These are phyloP conservation scores for Drosophila lacicola DNA, from an alignment of 2,888 invertebrate genomes.

Conservation along the genomic window DNA sequence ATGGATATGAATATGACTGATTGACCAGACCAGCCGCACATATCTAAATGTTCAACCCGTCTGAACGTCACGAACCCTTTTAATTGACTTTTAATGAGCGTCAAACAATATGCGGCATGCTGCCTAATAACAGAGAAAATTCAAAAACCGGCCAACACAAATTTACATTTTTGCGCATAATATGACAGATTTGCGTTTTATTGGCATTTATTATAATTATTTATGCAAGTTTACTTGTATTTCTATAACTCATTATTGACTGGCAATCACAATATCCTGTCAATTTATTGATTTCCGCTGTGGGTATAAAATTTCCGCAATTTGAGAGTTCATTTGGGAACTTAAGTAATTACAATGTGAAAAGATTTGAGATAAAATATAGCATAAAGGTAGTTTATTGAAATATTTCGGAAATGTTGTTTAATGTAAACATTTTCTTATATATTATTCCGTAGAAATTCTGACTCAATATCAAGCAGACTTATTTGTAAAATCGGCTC, in stretches of 20 bases:
- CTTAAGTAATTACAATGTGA: background rate
- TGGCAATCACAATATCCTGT: slow-evolving; percentile 35
- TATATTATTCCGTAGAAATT: background rate
- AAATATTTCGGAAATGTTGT: background rate
- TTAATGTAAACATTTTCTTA: no score
- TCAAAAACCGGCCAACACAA: slow-evolving; percentile 18
- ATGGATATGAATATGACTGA: slow-evolving; percentile 46
- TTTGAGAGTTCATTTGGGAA: background rate
- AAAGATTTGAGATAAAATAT: background rate
- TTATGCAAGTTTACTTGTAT: slow-evolving; percentile 32
- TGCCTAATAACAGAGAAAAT: slow-evolving; percentile 27
- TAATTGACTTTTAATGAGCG: slow-evolving; percentile 72
- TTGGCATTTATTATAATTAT: slow-evolving; percentile 27
- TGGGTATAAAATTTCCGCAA: background rate
- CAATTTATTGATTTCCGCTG: slow-evolving; percentile 27
- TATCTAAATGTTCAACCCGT: slow-evolving; percentile 14
- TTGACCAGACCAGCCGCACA: slow-evolving; percentile 28
- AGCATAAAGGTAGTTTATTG: background rate
- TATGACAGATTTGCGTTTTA: slow-evolving; percentile 36
- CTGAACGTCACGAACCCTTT: slow-evolving; percentile 41
- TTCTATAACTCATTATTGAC: slow-evolving; percentile 18
- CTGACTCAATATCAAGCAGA: background rate
- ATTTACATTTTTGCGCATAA: slow-evolving; percentile 59
- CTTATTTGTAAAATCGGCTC: background rate
- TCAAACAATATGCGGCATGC: slow-evolving; percentile 16